Evolutionary conservation across 2,888 invertebrate species (phyloP).

Genomic region (Alsophila aescularia): DNA sequence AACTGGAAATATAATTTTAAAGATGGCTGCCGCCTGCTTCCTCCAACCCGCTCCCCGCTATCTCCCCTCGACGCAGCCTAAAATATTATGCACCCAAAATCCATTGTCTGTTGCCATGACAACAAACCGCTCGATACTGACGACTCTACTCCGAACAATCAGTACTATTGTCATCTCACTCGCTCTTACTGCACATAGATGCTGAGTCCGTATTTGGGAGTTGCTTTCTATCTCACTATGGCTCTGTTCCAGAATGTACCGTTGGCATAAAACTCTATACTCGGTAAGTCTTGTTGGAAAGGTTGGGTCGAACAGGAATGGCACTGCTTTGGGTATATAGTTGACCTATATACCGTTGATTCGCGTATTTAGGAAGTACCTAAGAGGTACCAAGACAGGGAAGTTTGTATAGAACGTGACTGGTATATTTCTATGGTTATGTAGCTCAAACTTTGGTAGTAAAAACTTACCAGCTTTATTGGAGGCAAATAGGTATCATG

Average conservation of each 20-base stretch:
- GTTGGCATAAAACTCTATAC: conserved; percentile 67
- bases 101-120: conserved; percentile 84
- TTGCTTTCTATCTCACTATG: conserved; percentile 70
- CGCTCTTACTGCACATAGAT: conserved; percentile 68
- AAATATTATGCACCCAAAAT: conserved; percentile 85
- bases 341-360: conserved; percentile 50
- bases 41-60: conserved; percentile 61
- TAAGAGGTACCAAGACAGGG: conserved; percentile 38
- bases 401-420: conserved; percentile 34
- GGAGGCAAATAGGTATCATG: conserved; percentile 41
- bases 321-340: conserved; percentile 52
- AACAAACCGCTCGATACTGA: conserved; percentile 79
- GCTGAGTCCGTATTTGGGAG: conserved; percentile 69
- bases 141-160: conserved; percentile 66
- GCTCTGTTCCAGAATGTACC: conserved; percentile 76
- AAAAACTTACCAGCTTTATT: conserved; percentile 43
- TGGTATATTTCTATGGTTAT: conserved; percentile 34
- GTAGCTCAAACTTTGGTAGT: conserved; percentile 37
- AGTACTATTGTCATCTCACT: conserved; percentile 76
- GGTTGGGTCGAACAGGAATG: conserved; percentile 66
- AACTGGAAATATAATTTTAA: conserved; percentile 84
- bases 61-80: conserved; percentile 75
- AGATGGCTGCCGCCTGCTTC: conserved; percentile 78
- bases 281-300: conserved; percentile 73
- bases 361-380: conserved; percentile 44